Base-by-base conservation (phyloP, 2,888 invertebrate species). In the Galerucella nymphaeae region DNA sequence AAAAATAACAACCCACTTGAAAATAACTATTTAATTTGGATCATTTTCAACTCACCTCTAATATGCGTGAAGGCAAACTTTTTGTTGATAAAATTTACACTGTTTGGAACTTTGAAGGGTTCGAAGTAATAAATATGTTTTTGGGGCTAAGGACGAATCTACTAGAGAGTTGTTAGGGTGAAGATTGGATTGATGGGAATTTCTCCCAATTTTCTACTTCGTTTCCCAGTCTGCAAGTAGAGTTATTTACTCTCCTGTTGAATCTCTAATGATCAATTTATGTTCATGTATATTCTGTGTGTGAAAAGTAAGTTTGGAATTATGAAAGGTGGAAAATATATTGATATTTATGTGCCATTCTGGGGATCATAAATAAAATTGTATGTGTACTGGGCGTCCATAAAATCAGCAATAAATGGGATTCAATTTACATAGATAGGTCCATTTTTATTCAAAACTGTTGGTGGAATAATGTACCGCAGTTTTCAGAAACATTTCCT, bases 31-130 rank as follows among this genome's bases (percentile, higher is more conserved):
- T 30, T 30, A 30, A 30, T 48, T 14, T 8, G n/a, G n/a, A 14
- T 48, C n/a, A 14, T n/a, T n/a, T 6, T 48, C 48, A 11, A 57
- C 23, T 9, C 59, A 14, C 14, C 38, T n/a, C 8, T 38, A n/a
- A 16, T 59, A n/a, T 16, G 10, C 16, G 13, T 13, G 20, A 23
- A 70, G 13, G 64, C 45, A 64, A 63, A 70, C 63, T 70, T 70
- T 63, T 57, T 30, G 70, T 57, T 42, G 57, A 63, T 70, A 70
- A 70, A 63, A 70, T 63, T 70, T 70, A 57, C 55, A 18, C 68
- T 69, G 16, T 57, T 18, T 23, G n/a, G 38, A 66, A 66, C 58
- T 67, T 67, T 59, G 45, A 67, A 61, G 30, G 67, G 67, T 67
- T 57, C 57, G 10, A 20, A 14, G 53, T 62, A 69, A 69, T 62